Conservation (phyloP, 2,113 vertebrate genomes). For the Melanerpes aurifrons region DNA sequence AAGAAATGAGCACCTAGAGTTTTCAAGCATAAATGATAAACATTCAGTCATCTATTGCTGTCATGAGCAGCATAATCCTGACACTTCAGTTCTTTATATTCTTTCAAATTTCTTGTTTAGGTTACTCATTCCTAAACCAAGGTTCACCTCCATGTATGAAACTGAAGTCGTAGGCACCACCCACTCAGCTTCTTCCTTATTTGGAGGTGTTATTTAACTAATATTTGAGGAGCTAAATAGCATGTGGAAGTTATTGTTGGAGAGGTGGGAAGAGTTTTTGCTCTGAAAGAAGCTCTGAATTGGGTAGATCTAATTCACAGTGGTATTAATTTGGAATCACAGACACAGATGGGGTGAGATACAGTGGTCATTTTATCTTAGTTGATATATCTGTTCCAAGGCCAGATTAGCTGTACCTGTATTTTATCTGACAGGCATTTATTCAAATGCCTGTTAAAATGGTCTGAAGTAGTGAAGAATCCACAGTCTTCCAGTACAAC, state of each 20-base stretch:
- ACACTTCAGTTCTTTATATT: background rate
- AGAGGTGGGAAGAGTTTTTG: background rate
- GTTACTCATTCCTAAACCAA: background rate
- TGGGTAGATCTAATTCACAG: background rate
- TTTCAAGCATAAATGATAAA: background rate
- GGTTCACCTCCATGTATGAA: background rate
- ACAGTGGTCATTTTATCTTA: background rate
- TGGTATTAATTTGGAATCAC: background rate
- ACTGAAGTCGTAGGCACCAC: background rate
- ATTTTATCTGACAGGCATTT: background rate
- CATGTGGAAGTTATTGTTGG: background rate
- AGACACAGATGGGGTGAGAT: background rate
- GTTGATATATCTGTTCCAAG: background rate
- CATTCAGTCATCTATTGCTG: background rate
- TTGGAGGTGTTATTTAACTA: background rate
- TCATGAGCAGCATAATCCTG: background rate
- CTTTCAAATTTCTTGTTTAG: background rate
- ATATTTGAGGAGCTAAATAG: constrained; percentile 9
- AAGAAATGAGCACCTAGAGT: background rate
- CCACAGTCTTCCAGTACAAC: background rate
- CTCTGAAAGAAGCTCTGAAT: background rate
- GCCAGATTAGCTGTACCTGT: background rate
- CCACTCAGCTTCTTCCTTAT: background rate
- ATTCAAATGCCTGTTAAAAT: background rate
- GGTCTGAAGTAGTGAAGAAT: background rate